phyloP scores from a whole-genome alignment of 2,797 vertebrate genomes.

The Sebastes oblongus region DNA sequence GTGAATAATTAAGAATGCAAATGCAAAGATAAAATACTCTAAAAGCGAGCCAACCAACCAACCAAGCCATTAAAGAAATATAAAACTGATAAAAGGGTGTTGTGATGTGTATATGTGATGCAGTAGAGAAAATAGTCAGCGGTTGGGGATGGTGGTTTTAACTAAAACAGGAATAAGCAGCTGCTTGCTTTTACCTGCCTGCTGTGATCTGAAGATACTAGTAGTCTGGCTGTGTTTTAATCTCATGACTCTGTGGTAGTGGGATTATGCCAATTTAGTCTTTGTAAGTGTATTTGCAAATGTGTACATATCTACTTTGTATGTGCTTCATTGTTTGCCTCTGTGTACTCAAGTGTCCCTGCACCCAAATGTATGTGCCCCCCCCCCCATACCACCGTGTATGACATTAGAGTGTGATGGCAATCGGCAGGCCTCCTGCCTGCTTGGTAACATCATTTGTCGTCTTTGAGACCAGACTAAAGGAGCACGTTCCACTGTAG shows the following conservation, averaged over 20 bases:
- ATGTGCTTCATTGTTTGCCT: not conserved
- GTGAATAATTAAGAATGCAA: conserved; percentile 26
- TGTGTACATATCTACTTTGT: not conserved
- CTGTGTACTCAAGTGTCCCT: not conserved
- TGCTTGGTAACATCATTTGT: conserved; percentile 63
- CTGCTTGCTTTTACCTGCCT: not conserved
- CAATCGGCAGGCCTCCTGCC: conserved; percentile 22
- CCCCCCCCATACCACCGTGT: not conserved
- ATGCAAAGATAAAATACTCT: not conserved
- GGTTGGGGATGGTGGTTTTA: not conserved
- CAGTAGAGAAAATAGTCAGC: not conserved
- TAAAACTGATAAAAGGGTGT: not conserved
- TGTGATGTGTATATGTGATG: not conserved
- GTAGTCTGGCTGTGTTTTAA: conserved; percentile 10
- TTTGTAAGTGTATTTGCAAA: conserved; percentile 6
- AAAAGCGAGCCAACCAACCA: not conserved
- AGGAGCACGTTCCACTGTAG: conserved; percentile 57
- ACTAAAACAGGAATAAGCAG: not conserved
- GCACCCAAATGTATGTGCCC: not conserved
- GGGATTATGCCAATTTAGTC: not conserved
- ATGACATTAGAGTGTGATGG: conserved; percentile 32
- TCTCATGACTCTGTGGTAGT: not conserved
- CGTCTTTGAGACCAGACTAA: conserved; percentile 65
- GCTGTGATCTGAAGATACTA: conserved; percentile 14
- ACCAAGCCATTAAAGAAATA: not conserved